Evolutionary conservation across 2,113 vertebrate species (phyloP).

Genomic region (Rostratula benghalensis): DNA sequence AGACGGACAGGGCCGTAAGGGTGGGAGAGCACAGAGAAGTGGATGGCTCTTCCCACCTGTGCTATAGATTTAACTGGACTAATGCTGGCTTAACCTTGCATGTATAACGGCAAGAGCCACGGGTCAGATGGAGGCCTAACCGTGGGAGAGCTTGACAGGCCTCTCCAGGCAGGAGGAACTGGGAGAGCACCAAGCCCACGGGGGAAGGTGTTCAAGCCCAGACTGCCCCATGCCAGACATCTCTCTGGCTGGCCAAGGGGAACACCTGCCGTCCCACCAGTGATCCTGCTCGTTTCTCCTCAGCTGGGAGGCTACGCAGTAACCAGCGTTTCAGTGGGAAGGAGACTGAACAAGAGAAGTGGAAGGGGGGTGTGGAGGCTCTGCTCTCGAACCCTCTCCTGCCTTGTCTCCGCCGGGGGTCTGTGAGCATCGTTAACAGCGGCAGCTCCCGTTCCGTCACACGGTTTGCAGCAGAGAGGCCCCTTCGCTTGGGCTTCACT

Average conservation of each 20-base stretch:
- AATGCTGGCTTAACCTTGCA: background rate
- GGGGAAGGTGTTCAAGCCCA: rapidly evolving
- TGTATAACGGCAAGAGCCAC: background rate
- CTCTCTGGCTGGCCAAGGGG: background rate
- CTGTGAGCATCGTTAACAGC: rapidly evolving
- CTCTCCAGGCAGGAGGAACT: background rate
- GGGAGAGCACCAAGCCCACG: background rate
- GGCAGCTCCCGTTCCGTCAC: rapidly evolving
- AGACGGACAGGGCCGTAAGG: rapidly evolving
- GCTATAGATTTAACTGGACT: rapidly evolving
- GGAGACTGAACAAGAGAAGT: no score
- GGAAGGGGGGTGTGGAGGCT: background rate
- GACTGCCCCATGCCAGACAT: background rate
- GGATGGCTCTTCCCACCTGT: background rate
- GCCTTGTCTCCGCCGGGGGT: background rate
- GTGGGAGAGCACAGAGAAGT: background rate
- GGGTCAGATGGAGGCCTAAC: background rate
- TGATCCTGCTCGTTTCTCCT: background rate
- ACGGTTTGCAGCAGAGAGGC: no score
- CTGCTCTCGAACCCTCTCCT: background rate
- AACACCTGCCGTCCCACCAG: rapidly evolving
- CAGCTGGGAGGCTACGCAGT: no score
- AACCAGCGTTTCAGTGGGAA: background rate
- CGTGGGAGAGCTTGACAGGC: background rate
- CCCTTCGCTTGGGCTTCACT: background rate